Conservation (phyloP, 2,797 vertebrate species). For the Fringilla coelebs region DNA sequence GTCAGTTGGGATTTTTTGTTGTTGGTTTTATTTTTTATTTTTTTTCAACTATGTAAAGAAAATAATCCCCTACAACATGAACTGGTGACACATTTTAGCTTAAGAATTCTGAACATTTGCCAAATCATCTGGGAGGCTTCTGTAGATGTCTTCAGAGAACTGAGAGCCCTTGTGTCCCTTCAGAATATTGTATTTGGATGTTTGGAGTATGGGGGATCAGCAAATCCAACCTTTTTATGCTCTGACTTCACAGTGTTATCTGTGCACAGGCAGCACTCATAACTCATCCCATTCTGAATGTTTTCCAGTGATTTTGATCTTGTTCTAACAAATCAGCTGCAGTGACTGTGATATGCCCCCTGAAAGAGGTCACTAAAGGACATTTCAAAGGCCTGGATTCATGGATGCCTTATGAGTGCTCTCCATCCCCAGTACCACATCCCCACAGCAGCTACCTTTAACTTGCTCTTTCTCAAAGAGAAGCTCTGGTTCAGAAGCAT, state of each 20-base stretch:
- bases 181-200: not conserved
- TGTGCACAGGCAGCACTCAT: not conserved
- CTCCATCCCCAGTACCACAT: not conserved
- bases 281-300: not conserved
- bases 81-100: not conserved
- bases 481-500: not conserved
- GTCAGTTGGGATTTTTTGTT: not conserved
- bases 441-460: not conserved
- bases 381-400: not conserved
- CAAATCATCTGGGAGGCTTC: not conserved
- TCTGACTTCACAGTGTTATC: not conserved
- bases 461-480: not conserved
- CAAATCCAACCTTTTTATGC: not conserved
- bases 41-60: not conserved
- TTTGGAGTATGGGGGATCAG: not conserved
- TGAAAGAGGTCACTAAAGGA: not conserved
- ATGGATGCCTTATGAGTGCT: not conserved
- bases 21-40: too few species aligned
- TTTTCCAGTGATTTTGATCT: not conserved
- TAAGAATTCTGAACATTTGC: not conserved
- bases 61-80: not conserved
- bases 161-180: not conserved
- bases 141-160: not conserved
- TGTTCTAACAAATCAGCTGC: not conserved
- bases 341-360: not conserved